Evolutionary conservation across 1,140 invertebrate genomes (phyloP).

Genomic region (Theocolax elegans): DNA sequence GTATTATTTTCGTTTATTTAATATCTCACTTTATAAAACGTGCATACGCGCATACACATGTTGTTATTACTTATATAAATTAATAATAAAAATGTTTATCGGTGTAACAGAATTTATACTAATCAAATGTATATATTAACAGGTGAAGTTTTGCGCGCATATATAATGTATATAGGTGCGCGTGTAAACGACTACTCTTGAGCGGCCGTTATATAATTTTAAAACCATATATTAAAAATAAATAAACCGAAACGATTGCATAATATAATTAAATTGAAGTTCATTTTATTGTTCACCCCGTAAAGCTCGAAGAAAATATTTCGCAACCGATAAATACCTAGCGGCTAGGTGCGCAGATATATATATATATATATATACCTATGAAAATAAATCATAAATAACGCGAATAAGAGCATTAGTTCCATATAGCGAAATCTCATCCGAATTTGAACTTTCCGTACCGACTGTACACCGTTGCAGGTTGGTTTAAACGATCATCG

Average conservation of each 20-base stretch:
- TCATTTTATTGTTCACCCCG: background rate
- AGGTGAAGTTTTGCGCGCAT: background rate
- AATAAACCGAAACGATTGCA: background rate
- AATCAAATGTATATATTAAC: constrained; percentile 9
- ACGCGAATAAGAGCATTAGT: background rate
- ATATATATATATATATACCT: background rate
- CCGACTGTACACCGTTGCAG: background rate
- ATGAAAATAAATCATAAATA: constrained; percentile 28
- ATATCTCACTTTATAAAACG: no score
- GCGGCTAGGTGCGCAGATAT: background rate
- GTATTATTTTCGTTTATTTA: no score
- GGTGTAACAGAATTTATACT: background rate
- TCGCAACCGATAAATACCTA: background rate
- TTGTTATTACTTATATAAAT: no score
- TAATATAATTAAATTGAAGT: constrained; percentile 34
- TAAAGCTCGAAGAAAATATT: background rate
- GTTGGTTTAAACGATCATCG: background rate
- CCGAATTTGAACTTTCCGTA: background rate
- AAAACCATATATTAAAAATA: constrained; percentile 5
- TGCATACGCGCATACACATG: no score
- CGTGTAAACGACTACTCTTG: no score
- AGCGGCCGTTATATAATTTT: constrained; percentile 6
- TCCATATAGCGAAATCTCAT: background rate
- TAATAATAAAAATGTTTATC: no score
- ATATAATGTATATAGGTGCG: no score